Evolutionary conservation across 2,113 vertebrate species (phyloP), one percentile per base, ranked within the genome.

Genomic region (Zosterops hypoxanthus): DNA sequence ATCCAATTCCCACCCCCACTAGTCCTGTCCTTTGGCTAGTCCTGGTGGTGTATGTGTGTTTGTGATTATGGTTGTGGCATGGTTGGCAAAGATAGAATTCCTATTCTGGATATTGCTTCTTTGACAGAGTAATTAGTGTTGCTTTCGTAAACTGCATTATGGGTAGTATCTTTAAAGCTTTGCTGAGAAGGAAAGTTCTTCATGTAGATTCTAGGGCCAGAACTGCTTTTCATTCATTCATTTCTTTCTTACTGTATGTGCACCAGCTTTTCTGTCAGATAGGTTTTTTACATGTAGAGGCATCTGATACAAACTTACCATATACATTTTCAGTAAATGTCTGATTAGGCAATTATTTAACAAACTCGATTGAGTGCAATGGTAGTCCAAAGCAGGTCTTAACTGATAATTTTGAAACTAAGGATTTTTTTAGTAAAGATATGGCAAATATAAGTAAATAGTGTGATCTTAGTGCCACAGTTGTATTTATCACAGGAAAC

Each of bases 21-120:
- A 88, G 72, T 66, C n/a, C 73, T 89, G 56, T 92, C 81, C 78
- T 78, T 88, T 11, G 7, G 72, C 82, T 91, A 80, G 80, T 91
- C 81, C 72, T 73, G 71, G 55, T 95, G 39, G 23, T 39, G 52
- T 71, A 47, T 56, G 11, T 86, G 80, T 96, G 39, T 95, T 72
- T 28, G 26, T 96, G 94, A 28, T 92, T 93, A 86, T 94, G 91
- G 71, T 49, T 90, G 88, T 88, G 65, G 44, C 76, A 68, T 52
- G 57, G 79, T 81, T 90, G 80, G 72, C 57, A 80, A 70, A 83
- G 52, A 18, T 20, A 82, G 76, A 93, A 82, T 80, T 82, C 69
- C 65, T 82, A 13, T 78, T 86, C 64, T 65, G 85, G 46, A 18
- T 90, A 31, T 76, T 88, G 65, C 49, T 76, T 14, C 75, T 93